A percentile compares a stretch with the other conserved stretches of the same genome.
Conservation (phyloP, 1,140 invertebrate species). For the Bombus balteatus region DNA sequence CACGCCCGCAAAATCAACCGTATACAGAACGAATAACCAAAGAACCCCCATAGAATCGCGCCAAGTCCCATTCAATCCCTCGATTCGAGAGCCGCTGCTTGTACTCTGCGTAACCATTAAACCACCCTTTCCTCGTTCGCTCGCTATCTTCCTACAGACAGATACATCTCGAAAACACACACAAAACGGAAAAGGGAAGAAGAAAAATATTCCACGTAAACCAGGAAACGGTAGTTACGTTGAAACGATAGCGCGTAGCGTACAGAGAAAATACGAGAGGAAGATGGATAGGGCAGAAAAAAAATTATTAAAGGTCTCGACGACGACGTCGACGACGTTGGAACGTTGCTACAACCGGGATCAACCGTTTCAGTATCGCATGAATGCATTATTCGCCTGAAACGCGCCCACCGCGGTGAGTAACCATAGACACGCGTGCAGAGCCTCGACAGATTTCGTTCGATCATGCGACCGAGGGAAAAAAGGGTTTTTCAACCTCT, state of each 20-base stretch:
- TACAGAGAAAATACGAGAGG: neutral
- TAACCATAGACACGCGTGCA: conserved; percentile 36
- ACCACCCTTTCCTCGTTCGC: too few relatives aligned
- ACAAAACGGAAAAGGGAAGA: neutral
- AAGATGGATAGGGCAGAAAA: neutral
- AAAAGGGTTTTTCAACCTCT: conserved; percentile 10
- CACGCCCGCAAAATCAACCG: neutral
- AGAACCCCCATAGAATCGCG: neutral
- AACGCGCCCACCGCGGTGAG: conserved; percentile 25
- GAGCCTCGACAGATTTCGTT: conserved; percentile 39
- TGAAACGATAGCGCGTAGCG: neutral
- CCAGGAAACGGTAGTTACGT: conserved; percentile 19
- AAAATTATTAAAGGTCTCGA: conserved; percentile 36
- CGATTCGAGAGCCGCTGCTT: neutral
- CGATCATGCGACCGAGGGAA: conserved; percentile 21
- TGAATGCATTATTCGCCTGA: conserved; percentile 45
- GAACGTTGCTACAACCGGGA: neutral
- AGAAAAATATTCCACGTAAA: neutral
- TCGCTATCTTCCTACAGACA: neutral
- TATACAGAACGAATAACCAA: neutral
- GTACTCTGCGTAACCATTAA: neutral
- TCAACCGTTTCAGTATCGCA: conserved; percentile 29
- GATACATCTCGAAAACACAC: neutral
- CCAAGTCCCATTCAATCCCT: neutral
- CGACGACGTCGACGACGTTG: neutral